Conservation (phyloP, 2,797 vertebrate species). For the Sandelia bainsii region DNA sequence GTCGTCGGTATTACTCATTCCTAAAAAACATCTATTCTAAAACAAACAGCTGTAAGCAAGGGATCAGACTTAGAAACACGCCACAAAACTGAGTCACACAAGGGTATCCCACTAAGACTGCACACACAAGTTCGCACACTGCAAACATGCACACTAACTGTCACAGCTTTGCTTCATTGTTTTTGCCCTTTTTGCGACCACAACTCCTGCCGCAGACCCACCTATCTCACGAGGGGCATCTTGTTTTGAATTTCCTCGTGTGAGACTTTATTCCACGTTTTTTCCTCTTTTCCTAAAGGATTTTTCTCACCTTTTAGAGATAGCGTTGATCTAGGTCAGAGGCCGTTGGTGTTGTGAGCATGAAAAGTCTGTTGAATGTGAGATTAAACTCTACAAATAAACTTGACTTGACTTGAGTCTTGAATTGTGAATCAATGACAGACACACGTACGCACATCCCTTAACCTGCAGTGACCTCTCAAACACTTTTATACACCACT, state of each 20-base stretch:
- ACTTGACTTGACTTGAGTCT: conserved; percentile 40
- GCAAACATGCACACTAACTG: conserved; percentile 10
- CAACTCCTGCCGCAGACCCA: not conserved
- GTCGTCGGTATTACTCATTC: conserved; percentile 28
- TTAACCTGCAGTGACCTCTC: conserved; percentile 37
- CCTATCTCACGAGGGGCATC: not conserved
- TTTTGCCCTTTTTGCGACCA: not conserved
- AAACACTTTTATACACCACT: not conserved
- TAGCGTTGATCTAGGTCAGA: conserved; percentile 5
- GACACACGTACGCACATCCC: conserved; percentile 16
- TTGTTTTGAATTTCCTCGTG: conserved; percentile 18
- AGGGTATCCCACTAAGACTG: conserved; percentile 9
- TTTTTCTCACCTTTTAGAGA: conserved; percentile 23
- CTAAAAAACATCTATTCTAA: conserved; percentile 4
- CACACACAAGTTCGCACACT: conserved; percentile 16
- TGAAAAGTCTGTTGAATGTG: conserved; percentile 23
- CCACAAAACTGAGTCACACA: conserved; percentile 39
- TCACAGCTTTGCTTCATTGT: not conserved
- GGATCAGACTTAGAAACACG: conserved; percentile 24
- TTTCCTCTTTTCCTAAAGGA: conserved; percentile 12
- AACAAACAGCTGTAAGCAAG: conserved; percentile 23
- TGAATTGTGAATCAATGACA: conserved; percentile 35
- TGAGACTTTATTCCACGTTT: conserved; percentile 17
- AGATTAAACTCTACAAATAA: conserved; percentile 52
- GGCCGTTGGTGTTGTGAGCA: conserved; percentile 8